Conservation (phyloP, 2,113 vertebrate species). For the Paramormyrops kingsleyae region DNA sequence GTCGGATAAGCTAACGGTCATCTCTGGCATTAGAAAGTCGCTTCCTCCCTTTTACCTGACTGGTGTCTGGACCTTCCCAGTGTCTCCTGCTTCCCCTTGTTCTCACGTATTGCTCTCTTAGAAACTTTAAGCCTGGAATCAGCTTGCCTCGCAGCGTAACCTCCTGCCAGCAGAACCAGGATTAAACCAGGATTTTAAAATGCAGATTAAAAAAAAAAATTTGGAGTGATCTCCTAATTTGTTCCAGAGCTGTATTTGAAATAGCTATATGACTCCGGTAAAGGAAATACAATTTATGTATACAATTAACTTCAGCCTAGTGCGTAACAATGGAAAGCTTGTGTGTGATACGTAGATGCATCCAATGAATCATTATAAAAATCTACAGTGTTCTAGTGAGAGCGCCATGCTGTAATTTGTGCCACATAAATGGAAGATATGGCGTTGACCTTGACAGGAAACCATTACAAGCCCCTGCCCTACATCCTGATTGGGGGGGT, state of each 20-base stretch:
- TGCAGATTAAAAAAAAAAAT: too few species aligned
- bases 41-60: too few species aligned
- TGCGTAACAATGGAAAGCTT: not conserved
- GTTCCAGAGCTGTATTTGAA: not conserved
- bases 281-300: not conserved
- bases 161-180: too few species aligned
- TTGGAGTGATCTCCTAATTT: too few species aligned
- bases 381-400: not conserved
- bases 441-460: constrained; percentile 47
- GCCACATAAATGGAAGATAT: not conserved
- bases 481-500: constrained; percentile 78
- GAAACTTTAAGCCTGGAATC: too few species aligned
- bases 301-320: not conserved
- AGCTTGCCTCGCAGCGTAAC: too few species aligned
- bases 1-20: too few species aligned
- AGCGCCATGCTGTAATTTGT: not conserved
- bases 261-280: not conserved
- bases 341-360: not conserved
- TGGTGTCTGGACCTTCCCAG: too few species aligned
- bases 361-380: not conserved
- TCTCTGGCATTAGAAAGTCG: too few species aligned
- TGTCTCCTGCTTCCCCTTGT: too few species aligned
- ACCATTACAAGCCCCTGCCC: constrained; percentile 64
- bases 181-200: too few species aligned
- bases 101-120: too few species aligned